Evolutionary conservation across 2,888 invertebrate species (phyloP).

Genomic region (Heliconius erato): DNA sequence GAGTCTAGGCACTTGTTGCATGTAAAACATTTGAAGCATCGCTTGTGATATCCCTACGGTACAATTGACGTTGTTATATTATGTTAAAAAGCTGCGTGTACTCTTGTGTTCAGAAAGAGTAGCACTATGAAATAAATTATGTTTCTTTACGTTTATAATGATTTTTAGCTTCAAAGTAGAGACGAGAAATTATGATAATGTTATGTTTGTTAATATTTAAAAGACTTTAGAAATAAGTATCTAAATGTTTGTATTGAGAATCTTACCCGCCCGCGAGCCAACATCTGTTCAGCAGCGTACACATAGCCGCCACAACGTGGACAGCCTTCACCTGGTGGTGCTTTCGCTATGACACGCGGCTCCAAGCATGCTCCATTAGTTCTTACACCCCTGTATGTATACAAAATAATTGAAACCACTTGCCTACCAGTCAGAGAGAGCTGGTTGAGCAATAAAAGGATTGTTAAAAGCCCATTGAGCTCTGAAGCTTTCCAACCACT

Average conservation of each 20-base stretch:
- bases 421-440: constrained; percentile 51
- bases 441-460: constrained; percentile 61
- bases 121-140: constrained; percentile 20
- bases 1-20: constrained; percentile 95
- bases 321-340: constrained; percentile 94
- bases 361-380: constrained; percentile 89
- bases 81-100: constrained; percentile 36
- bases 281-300: constrained; percentile 96
- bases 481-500: constrained; percentile 71
- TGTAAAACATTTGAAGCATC: constrained; percentile 95
- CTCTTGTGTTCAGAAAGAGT: constrained; percentile 32
- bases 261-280: constrained; percentile 95
- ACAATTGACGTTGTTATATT: constrained; percentile 58
- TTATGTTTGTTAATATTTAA: constrained; percentile 26
- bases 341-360: constrained; percentile 91
- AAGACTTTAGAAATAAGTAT: not conserved
- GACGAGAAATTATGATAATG: constrained; percentile 18
- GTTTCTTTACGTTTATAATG: constrained; percentile 8
- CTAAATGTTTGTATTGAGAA: constrained; percentile 20
- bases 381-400: constrained; percentile 64
- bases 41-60: constrained; percentile 93
- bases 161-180: constrained; percentile 26
- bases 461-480: constrained; percentile 81
- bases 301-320: constrained; percentile 95
- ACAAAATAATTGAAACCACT: constrained; percentile 57